phyloP scores from a whole-genome alignment of 2,797 vertebrate genomes.

The Pangasius sanitwongsei region DNA sequence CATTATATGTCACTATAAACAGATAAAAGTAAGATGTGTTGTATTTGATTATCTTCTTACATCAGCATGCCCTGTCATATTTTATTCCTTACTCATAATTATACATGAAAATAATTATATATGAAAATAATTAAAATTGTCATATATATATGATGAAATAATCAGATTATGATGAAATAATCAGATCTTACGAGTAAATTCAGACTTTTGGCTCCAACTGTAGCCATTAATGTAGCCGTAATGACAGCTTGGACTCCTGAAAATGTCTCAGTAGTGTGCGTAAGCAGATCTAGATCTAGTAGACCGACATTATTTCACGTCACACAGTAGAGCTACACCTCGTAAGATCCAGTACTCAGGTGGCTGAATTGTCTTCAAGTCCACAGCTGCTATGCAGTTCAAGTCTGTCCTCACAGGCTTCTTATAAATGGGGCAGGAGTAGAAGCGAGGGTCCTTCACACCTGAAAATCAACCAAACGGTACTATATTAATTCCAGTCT shows the following conservation, averaged over 20 bases:
- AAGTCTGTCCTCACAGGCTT: conserved; percentile 85
- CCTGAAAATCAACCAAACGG: conserved; percentile 58
- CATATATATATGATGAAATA: too few relatives aligned
- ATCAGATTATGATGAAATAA: too few relatives aligned
- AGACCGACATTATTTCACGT: conserved; percentile 78
- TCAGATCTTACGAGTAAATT: too few relatives aligned
- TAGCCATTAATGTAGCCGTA: neutral
- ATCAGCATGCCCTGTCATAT: too few relatives aligned
- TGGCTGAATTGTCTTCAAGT: conserved; percentile 81
- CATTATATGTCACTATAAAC: too few relatives aligned
- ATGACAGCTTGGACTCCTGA: neutral
- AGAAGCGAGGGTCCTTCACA: conserved; percentile 80
- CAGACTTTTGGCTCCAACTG: neutral
- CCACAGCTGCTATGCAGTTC: conserved; percentile 87
- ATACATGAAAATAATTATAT: too few relatives aligned
- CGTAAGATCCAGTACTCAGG: conserved; percentile 93
- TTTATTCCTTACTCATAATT: too few relatives aligned
- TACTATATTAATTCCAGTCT: neutral
- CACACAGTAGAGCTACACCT: conserved; percentile 92
- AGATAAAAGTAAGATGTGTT: too few relatives aligned
- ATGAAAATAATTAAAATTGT: too few relatives aligned
- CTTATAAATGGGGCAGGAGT: conserved; percentile 93
- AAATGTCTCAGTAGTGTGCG: neutral
- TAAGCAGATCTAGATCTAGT: neutral
- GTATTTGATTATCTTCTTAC: too few relatives aligned